Percentiles rank a stretch among this genome's conserved stretches.
Evolutionary conservation across 2,797 vertebrate species (phyloP).

Genomic region (Poeciliopsis infans): DNA sequence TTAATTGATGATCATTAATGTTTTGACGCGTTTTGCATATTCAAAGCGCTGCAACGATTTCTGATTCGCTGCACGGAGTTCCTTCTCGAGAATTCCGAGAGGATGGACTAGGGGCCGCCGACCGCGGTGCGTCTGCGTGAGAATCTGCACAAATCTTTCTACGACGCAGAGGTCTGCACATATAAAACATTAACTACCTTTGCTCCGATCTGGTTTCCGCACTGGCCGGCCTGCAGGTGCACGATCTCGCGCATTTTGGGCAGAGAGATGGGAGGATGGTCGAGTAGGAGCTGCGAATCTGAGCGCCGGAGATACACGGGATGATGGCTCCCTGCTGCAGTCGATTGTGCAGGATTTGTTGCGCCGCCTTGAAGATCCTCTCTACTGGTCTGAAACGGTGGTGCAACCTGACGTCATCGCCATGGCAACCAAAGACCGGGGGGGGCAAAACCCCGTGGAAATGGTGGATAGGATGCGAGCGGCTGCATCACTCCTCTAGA

Average conservation of each 20-base stretch:
- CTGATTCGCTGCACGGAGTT: not conserved
- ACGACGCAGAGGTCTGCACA: not conserved
- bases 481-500: conserved; percentile 19
- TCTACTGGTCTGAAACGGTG: conserved; percentile 68
- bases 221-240: conserved; percentile 92
- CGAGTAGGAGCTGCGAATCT: conserved; percentile 1
- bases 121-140: not conserved
- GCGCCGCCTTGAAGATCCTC: conserved; percentile 52
- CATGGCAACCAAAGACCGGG: conserved; percentile 79
- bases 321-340: conserved; percentile 26
- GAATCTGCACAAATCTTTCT: not conserved
- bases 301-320: conserved; percentile 19
- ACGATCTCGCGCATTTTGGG: conserved; percentile 90
- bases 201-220: conserved; percentile 86
- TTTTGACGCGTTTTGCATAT: not conserved
- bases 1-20: not conserved
- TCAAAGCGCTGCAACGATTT: not conserved
- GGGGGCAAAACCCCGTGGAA: conserved; percentile 55
- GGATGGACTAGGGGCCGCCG: conserved; percentile 31
- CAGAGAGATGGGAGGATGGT: not conserved
- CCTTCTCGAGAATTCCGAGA: conserved; percentile 56
- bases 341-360: conserved; percentile 28
- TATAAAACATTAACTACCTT: conserved; percentile 65
- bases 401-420: conserved; percentile 82
- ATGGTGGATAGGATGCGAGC: conserved; percentile 65